Evolutionary conservation across 2,113 vertebrate species (phyloP).

Genomic region (Zosterops japonicus): DNA sequence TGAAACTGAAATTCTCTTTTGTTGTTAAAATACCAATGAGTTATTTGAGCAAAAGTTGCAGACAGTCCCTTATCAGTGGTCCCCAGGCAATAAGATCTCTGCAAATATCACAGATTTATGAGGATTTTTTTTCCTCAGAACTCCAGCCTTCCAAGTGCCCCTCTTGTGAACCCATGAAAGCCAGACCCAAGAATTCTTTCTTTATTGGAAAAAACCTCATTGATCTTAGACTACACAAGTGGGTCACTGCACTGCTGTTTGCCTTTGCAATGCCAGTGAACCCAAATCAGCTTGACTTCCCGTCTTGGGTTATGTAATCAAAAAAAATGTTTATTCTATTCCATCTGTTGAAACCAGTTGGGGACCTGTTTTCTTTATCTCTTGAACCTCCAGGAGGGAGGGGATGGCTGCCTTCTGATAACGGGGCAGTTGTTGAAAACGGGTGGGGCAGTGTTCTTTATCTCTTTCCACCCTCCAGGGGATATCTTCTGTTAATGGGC

Average conservation of each 20-base stretch:
- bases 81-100: background rate
- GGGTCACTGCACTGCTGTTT: conserved; percentile 21
- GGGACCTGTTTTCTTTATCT: too few relatives aligned
- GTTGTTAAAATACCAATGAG: background rate
- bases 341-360: too few relatives aligned
- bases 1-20: background rate
- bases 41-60: background rate
- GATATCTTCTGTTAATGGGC: too few relatives aligned
- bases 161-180: background rate
- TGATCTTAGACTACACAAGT: background rate
- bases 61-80: background rate
- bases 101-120: background rate
- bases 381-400: too few relatives aligned
- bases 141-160: background rate
- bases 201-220: background rate
- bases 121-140: background rate
- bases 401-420: too few relatives aligned
- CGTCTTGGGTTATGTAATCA: too few relatives aligned
- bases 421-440: too few relatives aligned
- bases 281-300: conserved; percentile 16
- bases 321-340: too few relatives aligned
- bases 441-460: too few relatives aligned
- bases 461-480: too few relatives aligned
- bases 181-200: background rate
- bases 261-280: background rate